phyloP scores from a whole-genome alignment of 2,113 vertebrate genomes.

The Eonycteris spelaea region DNA sequence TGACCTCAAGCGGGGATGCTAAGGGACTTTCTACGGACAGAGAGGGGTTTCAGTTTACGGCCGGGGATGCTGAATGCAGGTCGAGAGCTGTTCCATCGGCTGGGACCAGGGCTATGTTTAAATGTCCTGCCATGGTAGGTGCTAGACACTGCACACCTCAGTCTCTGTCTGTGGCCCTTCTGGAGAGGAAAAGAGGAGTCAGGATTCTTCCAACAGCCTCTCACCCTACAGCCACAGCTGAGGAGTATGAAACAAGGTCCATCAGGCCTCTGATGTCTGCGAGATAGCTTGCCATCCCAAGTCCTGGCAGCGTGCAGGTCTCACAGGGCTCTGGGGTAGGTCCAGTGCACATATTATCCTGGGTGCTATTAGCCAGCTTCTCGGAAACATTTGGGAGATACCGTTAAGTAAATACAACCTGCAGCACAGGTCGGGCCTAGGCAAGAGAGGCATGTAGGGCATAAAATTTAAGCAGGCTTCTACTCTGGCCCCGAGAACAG shows the following conservation, averaged over 20 bases:
- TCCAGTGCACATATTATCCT: no score
- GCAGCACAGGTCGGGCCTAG: neutral
- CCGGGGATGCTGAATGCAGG: neutral
- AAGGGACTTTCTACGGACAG: neutral
- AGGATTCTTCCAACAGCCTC: neutral
- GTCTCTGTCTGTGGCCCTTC: neutral
- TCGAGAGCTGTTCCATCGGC: neutral
- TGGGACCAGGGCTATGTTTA: neutral
- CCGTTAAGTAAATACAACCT: neutral
- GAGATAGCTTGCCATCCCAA: neutral
- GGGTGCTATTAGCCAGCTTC: neutral
- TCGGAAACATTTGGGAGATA: neutral
- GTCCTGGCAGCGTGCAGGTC: neutral
- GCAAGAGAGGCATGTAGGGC: neutral
- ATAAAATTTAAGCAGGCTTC: neutral
- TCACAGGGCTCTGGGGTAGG: neutral
- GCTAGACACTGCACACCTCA: neutral
- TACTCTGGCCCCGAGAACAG: neutral
- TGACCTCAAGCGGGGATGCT: neutral
- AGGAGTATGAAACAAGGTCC: neutral
- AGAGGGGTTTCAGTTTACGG: neutral
- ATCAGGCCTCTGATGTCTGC: neutral
- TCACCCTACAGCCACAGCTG: accelerated
- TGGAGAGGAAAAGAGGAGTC: neutral
- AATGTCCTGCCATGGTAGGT: neutral